Conservation (phyloP, 2,888 invertebrate species). For the Crepidodera aurea region DNA sequence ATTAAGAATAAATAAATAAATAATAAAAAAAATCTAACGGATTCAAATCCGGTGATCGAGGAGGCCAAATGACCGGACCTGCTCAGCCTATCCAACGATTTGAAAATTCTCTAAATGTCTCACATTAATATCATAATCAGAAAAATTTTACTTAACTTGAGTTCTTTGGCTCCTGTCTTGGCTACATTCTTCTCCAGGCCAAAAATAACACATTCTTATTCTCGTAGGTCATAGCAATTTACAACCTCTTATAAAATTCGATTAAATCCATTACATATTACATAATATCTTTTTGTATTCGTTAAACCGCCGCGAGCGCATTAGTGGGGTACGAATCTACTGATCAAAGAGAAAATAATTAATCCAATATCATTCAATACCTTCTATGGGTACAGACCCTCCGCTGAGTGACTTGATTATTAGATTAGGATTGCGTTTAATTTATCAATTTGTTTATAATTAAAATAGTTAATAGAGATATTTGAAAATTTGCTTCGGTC, state of each 20-base stretch:
- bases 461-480: not conserved
- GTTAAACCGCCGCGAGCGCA: not conserved
- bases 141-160: too few species aligned
- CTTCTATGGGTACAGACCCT: not conserved
- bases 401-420: conserved; percentile 2
- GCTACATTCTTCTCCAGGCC: not conserved
- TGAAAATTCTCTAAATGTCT: too few species aligned
- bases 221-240: conserved; percentile 3
- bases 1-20: too few species aligned
- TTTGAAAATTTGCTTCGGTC: conserved; percentile 1
- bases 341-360: conserved; percentile 4
- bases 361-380: not conserved
- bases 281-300: conserved; percentile 9
- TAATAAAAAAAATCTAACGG: too few species aligned
- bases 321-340: not conserved
- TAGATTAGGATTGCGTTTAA: not conserved
- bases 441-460: conserved; percentile 3
- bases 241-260: conserved; percentile 2
- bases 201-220: not conserved
- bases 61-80: too few species aligned
- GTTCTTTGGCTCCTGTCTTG: too few species aligned
- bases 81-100: too few species aligned
- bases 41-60: too few species aligned
- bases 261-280: conserved; percentile 5
- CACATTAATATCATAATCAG: too few species aligned